Evolutionary conservation across 35 echinoderm and acorn worm genomes (phyloP).

Genomic region (Patiria miniata): DNA sequence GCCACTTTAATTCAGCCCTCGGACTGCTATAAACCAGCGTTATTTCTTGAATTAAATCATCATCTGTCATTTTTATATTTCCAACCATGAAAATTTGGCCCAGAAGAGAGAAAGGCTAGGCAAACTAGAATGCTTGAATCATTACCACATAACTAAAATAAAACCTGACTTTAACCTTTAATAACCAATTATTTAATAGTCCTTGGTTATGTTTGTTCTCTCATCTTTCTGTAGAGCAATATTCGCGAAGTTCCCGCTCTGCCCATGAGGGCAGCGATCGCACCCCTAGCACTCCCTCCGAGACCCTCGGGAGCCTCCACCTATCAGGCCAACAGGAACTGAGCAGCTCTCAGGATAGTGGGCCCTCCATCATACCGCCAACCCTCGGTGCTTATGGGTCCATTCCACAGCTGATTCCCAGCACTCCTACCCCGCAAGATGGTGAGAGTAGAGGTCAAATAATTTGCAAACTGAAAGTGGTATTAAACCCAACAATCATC

Average conservation of each 20-base stretch:
- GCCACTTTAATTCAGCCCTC: no score
- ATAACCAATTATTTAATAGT: no score
- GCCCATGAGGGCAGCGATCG: not conserved
- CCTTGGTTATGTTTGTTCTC: no score
- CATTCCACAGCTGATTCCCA: conserved; percentile 34
- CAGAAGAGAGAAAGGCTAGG: no score
- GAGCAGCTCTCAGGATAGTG: conserved; percentile 16
- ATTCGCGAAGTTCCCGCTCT: not conserved
- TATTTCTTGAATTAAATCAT: no score
- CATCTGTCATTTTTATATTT: no score
- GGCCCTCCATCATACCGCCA: conserved; percentile 20
- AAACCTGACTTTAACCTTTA: no score
- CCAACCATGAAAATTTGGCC: no score
- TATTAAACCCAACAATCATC: not conserved
- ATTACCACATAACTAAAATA: no score
- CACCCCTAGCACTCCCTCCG: conserved; percentile 44
- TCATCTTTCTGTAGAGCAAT: conserved; percentile 1
- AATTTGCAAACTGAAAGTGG: not conserved
- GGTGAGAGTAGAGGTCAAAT: not conserved
- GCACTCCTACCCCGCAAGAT: conserved; percentile 40
- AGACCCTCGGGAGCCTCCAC: conserved; percentile 39
- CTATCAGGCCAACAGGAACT: conserved; percentile 22
- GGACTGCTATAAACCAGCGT: no score
- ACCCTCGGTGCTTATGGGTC: conserved; percentile 42
- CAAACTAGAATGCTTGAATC: no score